Evolutionary conservation across 2,113 vertebrate genomes (phyloP).

Genomic region (Sisor rabdophorus): DNA sequence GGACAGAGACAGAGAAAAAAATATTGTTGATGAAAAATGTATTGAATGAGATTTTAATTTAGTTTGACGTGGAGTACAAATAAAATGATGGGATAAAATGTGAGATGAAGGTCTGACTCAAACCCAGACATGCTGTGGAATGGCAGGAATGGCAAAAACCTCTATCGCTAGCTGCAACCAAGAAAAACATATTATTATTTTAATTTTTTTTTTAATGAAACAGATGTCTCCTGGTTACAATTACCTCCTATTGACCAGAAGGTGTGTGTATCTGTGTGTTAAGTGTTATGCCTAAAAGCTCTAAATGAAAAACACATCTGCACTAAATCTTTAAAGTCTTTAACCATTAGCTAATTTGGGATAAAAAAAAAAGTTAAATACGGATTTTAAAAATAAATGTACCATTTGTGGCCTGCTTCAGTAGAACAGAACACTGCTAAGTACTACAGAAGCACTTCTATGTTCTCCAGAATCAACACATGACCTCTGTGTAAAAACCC

Average conservation of each 20-base stretch:
- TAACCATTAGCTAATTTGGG: not conserved
- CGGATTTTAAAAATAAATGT: not conserved
- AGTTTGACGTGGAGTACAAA: too few species aligned
- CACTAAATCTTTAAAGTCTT: not conserved
- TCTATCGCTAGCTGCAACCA: constrained; percentile 1
- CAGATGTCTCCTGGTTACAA: not conserved
- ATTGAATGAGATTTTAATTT: not conserved
- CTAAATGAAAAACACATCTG: not conserved
- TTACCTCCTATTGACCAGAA: not conserved
- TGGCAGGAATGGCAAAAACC: constrained; percentile 18
- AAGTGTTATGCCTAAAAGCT: too few species aligned
- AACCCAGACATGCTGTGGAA: constrained; percentile 5
- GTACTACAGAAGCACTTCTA: not conserved
- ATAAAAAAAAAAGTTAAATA: not conserved
- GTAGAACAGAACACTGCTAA: not conserved
- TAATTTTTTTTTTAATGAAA: too few species aligned
- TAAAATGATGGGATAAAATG: not conserved
- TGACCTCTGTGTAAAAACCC: constrained; percentile 25
- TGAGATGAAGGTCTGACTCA: not conserved
- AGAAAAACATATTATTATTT: constrained; percentile 32
- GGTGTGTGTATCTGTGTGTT: too few species aligned
- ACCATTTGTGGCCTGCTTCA: not conserved
- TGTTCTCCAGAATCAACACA: not conserved
- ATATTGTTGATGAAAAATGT: too few species aligned
- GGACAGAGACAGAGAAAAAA: not conserved